Percentiles rank a stretch among this genome's conserved stretches.
These are phyloP conservation scores for Agapornis roseicollis DNA, from an alignment of 2,113 vertebrate genomes.

Conservation along the genomic window DNA sequence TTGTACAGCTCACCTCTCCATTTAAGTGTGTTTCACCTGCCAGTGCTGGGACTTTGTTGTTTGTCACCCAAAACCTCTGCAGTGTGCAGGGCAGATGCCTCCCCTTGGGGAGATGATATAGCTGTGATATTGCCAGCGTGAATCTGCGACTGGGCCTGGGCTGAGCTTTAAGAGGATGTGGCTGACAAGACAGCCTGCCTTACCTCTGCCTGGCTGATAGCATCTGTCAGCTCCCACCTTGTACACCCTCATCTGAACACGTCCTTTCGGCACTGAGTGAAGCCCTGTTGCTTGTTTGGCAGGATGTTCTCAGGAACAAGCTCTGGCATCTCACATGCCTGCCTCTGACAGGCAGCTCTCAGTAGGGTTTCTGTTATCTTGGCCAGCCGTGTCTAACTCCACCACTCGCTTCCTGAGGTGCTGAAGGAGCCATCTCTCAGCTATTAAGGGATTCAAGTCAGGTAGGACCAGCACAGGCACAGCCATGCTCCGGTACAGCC, in stretches of 20 bases:
- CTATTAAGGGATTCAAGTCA: background rate
- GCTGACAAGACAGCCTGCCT: background rate
- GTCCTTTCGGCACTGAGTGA: background rate
- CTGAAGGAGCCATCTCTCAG: background rate
- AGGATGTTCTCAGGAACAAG: background rate
- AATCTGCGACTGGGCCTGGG: background rate
- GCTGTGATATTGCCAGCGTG: accelerated
- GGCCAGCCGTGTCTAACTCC: background rate
- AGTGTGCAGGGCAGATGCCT: background rate
- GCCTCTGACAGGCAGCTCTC: background rate
- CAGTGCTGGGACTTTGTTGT: background rate
- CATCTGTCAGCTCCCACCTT: background rate
- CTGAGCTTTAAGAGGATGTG: background rate
- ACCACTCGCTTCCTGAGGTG: accelerated
- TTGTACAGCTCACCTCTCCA: background rate
- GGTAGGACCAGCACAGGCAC: background rate
- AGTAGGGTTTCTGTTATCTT: background rate
- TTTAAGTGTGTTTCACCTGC: background rate
- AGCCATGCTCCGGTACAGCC: background rate
- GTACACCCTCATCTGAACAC: background rate
- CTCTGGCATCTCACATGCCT: background rate
- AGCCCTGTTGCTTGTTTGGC: background rate
- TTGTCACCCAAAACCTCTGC: background rate
- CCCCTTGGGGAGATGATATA: background rate
- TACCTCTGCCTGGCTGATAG: background rate